Percentiles rank a stretch among this genome's conserved stretches.
Evolutionary conservation across 2,797 vertebrate genomes (phyloP).

Genomic region (Hafferia zeledoni): DNA sequence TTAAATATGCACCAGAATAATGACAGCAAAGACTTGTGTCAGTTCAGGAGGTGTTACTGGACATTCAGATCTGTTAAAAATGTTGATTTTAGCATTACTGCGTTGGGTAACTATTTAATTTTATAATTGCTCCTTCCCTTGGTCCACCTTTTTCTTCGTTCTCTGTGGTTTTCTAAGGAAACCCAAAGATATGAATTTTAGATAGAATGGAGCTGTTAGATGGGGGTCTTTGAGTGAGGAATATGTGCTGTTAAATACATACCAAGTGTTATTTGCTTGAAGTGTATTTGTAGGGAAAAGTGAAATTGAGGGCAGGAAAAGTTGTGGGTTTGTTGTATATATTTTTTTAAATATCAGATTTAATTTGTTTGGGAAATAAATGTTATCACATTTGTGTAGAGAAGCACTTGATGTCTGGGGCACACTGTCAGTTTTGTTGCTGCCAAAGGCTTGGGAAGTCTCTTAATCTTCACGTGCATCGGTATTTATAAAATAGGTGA

Average conservation of each 20-base stretch:
- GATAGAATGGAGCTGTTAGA: neutral
- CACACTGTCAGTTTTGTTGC: neutral
- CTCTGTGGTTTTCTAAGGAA: neutral
- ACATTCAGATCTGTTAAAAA: neutral
- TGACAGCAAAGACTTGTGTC: accelerated
- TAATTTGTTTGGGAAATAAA: constrained; percentile 31
- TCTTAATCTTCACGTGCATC: neutral
- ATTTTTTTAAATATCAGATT: constrained; percentile 17
- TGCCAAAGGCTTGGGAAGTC: neutral
- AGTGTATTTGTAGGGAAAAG: constrained; percentile 20
- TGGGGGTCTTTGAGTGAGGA: neutral
- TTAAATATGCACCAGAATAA: neutral
- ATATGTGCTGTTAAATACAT: neutral
- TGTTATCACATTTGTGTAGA: neutral
- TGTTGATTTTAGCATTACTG: accelerated
- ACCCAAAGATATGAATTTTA: neutral
- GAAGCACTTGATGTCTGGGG: neutral
- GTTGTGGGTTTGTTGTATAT: neutral
- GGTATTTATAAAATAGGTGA: neutral
- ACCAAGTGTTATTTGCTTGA: constrained; percentile 9
- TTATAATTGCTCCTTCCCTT: neutral
- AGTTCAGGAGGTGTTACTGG: neutral
- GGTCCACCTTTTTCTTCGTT: neutral
- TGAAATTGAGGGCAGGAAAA: constrained; percentile 42
- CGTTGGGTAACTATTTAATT: neutral